phyloP scores from a whole-genome alignment of 2,113 vertebrate genomes.

The Atlantisia rogersi region DNA sequence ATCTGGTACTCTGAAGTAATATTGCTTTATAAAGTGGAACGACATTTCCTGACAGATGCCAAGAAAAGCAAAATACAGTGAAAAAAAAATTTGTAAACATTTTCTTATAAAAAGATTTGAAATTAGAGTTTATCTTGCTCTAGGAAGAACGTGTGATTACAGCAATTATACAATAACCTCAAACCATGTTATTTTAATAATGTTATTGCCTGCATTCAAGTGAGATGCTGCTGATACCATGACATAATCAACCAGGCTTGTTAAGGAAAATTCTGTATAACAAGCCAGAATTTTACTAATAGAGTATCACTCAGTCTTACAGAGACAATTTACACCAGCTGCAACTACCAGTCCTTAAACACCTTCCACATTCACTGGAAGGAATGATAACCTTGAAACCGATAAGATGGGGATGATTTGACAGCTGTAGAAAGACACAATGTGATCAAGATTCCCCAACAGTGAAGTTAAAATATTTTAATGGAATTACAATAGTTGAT shows the following conservation, averaged over 20 bases:
- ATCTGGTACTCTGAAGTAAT: neutral
- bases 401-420: neutral
- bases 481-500: constrained; percentile 50
- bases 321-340: neutral
- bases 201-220: neutral
- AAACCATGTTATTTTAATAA: neutral
- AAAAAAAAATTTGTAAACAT: neutral
- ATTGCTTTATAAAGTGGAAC: neutral
- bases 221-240: neutral
- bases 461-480: constrained; percentile 65
- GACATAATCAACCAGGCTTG: neutral
- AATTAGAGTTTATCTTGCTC: neutral
- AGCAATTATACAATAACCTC: neutral
- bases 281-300: neutral
- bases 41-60: neutral
- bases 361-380: neutral
- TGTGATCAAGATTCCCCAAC: constrained; percentile 36
- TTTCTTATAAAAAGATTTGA: neutral
- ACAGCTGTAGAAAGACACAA: constrained; percentile 9
- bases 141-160: neutral
- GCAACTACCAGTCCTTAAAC: neutral
- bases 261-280: neutral
- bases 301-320: neutral
- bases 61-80: neutral
- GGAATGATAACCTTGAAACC: constrained; percentile 44